These are phyloP conservation scores for Drosophila diplacantha DNA, from an alignment of 2,888 invertebrate genomes.

Conservation along the genomic window DNA sequence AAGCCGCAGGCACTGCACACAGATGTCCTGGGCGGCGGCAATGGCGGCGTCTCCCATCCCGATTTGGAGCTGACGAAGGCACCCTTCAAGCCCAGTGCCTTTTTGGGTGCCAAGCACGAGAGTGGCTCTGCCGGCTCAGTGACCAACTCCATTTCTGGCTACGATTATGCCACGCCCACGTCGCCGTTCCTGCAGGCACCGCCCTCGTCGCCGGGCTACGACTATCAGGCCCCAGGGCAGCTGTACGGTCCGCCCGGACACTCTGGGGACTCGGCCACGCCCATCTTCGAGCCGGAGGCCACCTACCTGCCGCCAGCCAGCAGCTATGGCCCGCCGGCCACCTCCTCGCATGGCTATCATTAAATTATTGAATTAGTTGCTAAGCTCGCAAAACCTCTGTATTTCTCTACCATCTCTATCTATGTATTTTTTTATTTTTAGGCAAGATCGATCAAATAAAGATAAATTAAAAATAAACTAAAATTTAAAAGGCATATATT, in stretches of 20 bases:
- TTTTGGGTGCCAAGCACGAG: slow-evolving; percentile 74
- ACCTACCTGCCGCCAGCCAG: slow-evolving; percentile 56
- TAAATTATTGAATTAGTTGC: slow-evolving; percentile 44
- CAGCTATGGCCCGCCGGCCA: slow-evolving; percentile 52
- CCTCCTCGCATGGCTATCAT: slow-evolving; percentile 53
- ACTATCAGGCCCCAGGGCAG: slow-evolving; percentile 54
- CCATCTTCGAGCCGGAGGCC: slow-evolving; percentile 63
- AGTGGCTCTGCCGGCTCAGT: slow-evolving; percentile 15
- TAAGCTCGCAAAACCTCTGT: slow-evolving; percentile 14
- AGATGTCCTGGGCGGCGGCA: slow-evolving; percentile 46
- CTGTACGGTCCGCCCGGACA: slow-evolving; percentile 57
- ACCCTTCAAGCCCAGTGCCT: slow-evolving; percentile 76
- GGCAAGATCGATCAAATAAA: slow-evolving; percentile 12
- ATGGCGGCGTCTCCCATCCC: slow-evolving; percentile 8
- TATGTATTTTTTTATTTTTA: slow-evolving; percentile 13
- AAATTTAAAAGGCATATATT: neutral
- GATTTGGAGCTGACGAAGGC: slow-evolving; percentile 56
- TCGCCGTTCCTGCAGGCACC: slow-evolving; percentile 57
- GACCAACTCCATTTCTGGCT: slow-evolving; percentile 30
- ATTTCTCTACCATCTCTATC: neutral
- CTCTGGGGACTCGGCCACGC: slow-evolving; percentile 52
- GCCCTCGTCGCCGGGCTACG: slow-evolving; percentile 59
- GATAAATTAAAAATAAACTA: neutral
- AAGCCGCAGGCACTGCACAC: slow-evolving; percentile 73
- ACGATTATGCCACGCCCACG: slow-evolving; percentile 47